A percentile compares a stretch with the other conserved stretches of the same genome.
These are phyloP conservation scores for Rhizoglyphus robini DNA, from an alignment of 1,140 invertebrate genomes.

Conservation along the genomic window DNA sequence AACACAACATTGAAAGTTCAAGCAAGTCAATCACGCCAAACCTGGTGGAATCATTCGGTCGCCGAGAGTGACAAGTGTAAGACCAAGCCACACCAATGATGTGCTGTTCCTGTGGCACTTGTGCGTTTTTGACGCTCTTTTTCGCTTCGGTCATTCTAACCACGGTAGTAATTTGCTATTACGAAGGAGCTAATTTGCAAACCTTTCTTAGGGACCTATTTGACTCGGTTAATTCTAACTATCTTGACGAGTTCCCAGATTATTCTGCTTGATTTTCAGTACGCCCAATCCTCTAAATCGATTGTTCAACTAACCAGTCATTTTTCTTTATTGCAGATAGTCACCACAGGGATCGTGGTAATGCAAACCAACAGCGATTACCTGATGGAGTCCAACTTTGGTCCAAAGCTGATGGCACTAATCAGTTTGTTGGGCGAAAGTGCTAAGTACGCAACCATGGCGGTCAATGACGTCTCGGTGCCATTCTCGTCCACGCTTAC, in stretches of 20 bases:
- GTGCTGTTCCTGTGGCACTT: conserved; percentile 8
- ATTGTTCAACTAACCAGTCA: background rate
- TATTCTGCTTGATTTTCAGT: conserved; percentile 1
- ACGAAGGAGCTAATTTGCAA: conserved; percentile 12
- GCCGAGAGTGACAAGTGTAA: background rate
- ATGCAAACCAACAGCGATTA: background rate
- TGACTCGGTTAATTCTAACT: background rate
- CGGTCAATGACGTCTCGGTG: too few species aligned
- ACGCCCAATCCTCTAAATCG: background rate
- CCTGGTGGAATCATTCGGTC: background rate
- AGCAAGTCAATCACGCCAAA: too few species aligned
- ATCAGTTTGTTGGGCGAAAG: background rate
- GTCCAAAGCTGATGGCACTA: background rate
- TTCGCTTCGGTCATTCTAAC: background rate
- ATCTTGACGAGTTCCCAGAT: background rate
- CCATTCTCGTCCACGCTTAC: background rate
- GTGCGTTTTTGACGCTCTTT: conserved; percentile 3
- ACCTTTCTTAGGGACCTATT: conserved; percentile 11
- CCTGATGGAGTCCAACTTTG: background rate
- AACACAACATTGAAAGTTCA: background rate
- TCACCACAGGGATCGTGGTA: background rate
- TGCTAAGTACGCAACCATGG: background rate
- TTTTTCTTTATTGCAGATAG: background rate
- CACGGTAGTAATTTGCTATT: conserved; percentile 18
- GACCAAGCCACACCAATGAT: background rate